phyloP scores from a whole-genome alignment of 2,113 vertebrate genomes.

The Puffinus mauretanicus region DNA sequence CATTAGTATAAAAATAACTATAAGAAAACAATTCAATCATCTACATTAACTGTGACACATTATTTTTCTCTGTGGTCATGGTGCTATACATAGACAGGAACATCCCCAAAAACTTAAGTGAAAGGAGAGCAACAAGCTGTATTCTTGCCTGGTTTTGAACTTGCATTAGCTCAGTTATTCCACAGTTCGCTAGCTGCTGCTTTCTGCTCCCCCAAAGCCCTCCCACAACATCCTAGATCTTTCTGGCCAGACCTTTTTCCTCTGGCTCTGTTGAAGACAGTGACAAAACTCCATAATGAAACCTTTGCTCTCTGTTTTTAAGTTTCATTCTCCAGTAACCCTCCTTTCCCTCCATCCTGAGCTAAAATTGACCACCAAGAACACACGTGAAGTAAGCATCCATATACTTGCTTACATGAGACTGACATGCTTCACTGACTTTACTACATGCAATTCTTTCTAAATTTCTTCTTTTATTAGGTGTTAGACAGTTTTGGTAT shows the following conservation, averaged over 20 bases:
- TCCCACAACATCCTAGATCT: neutral
- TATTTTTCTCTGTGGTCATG: accelerated
- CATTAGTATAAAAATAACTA: neutral
- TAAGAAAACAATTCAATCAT: neutral
- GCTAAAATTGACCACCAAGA: neutral
- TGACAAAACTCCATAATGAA: neutral
- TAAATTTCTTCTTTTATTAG: neutral
- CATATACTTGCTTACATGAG: neutral
- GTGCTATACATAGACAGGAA: neutral
- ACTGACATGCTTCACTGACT: neutral
- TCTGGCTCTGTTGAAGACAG: neutral
- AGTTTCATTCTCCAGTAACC: neutral
- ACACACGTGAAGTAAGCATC: accelerated
- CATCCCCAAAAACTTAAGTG: neutral
- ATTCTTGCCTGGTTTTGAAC: neutral
- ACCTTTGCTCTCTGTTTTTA: neutral
- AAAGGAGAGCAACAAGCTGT: neutral
- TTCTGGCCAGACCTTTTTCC: neutral
- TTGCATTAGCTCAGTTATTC: neutral
- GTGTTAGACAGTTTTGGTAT: too few relatives aligned
- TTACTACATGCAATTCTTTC: neutral
- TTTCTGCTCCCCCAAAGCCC: neutral
- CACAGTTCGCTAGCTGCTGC: neutral
- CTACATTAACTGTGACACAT: neutral
- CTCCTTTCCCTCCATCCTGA: neutral